These are phyloP conservation scores for Cebidichthys violaceus DNA, from an alignment of 2,113 vertebrate genomes.

Conservation along the genomic window DNA sequence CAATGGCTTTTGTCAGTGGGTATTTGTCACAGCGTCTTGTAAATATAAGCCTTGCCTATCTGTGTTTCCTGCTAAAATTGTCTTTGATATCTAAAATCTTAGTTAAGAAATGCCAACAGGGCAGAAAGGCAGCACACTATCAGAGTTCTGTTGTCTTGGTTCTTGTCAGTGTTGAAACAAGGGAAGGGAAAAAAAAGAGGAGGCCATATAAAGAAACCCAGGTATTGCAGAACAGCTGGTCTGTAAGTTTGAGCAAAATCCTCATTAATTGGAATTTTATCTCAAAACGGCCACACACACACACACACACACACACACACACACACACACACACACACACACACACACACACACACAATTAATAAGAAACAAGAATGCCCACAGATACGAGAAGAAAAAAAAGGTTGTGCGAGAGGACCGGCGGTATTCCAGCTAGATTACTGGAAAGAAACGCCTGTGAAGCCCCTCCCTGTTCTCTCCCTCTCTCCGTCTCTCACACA, in stretches of 20 bases:
- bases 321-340: no score
- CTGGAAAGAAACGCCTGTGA: background rate
- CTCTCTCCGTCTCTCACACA: slow-evolving; percentile 16
- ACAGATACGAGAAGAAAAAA: slow-evolving; percentile 9
- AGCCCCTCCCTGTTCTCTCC: background rate
- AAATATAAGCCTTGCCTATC: slow-evolving; percentile 24
- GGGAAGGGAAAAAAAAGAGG: background rate
- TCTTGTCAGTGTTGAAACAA: slow-evolving; percentile 9
- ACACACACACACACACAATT: slow-evolving; percentile 38
- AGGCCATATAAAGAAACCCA: slow-evolving; percentile 9
- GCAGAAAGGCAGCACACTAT: slow-evolving; percentile 10
- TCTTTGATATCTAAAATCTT: slow-evolving; percentile 7
- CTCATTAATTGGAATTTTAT: slow-evolving; percentile 63
- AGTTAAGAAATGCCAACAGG: slow-evolving; percentile 15
- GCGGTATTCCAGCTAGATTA: slow-evolving; percentile 4
- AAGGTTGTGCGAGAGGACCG: background rate
- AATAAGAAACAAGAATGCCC: slow-evolving; percentile 34
- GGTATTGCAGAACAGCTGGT: slow-evolving; percentile 7
- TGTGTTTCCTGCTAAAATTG: slow-evolving; percentile 15
- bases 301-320: no score
- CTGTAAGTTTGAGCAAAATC: slow-evolving; percentile 24
- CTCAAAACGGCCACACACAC: slow-evolving; percentile 44
- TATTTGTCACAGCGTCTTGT: slow-evolving; percentile 12
- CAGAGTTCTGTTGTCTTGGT: slow-evolving; percentile 13
- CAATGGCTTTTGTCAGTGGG: background rate